Evolutionary conservation across 2,888 invertebrate genomes (phyloP), one percentile per base, ranked within the genome.

Genomic region (Neria commutata): DNA sequence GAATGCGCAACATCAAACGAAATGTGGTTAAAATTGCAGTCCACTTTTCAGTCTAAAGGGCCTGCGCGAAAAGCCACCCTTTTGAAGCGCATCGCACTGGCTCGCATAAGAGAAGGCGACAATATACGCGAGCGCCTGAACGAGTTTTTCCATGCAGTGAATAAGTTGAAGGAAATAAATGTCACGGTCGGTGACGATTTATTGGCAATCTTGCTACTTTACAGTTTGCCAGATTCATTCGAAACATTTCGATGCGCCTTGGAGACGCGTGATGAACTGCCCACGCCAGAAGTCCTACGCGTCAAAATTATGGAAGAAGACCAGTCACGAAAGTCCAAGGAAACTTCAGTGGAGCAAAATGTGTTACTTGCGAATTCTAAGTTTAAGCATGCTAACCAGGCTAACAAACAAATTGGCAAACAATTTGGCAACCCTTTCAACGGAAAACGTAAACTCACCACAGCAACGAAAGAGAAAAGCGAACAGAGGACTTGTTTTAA

Each of bases 21-120:
- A 57, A 3, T 53, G 62, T 64, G 54, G 61, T 21, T 65, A 60
- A 26, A 29, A 45, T 45, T 53, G 25, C 42, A 45, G 19, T 42
- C 42, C 4, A 42, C 42, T 3, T 57, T 52, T 26, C 52, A 57
- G 48, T 57, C 52, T 19, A 57, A 40, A 5, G 17, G 50, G 19
- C 47, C 57, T 6, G 52, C 47, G 52, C 51, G 57, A n/a, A 61
- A 51, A 25, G 57, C 51, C 17, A 46, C 26, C 10, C 21, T 54
- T 14, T 25, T 54, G 25, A 54, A 48, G 37, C 21, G 34, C 17
- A 29, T 54, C 2, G 51, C 54, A 23, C 16, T 61, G 24, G 46
- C 34, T 1, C 50, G 54, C 1, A 50, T 51, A 29, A 23, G 5
- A 3, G 54, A 51, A 33, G 46, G 25, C 4, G 21, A 23, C 3